Base-by-base conservation (phyloP, 2,113 vertebrate genomes). In the Helogale parvula region DNA sequence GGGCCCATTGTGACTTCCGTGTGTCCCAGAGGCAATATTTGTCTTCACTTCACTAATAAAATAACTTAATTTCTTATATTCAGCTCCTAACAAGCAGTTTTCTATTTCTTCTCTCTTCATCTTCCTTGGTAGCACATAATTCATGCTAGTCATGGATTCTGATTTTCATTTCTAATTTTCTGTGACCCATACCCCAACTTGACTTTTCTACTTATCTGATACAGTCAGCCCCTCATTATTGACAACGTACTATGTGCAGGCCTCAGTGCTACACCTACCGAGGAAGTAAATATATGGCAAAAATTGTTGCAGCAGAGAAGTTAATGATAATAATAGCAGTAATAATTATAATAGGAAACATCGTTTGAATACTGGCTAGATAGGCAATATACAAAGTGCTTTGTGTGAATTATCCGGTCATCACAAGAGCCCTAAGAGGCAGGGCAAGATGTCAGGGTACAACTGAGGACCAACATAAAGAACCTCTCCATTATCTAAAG, bases 11-110 rank as follows among this genome's bases (percentile, higher is more conserved):
- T 94, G 95, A 93, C 85, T 98, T 97, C 47, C 88, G 41, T 85
- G 80, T 77, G n/a, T 98, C 97, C 97, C 95, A 0, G 21, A 96
- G 97, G 96, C 96, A 94, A 9, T 97, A 96, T 97, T 96, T 97
- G 95, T 98, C 93, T 98, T 97, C 97, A 88, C 92, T 98, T 95
- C n/a, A 94, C 94, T 93, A 96, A 81, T 96, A 96, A 97, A 98
- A 98, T 96, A 97, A 93, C 86, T 80, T 60, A 74, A 74, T 98
- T 98, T 95, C 93, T 98, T 98, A 97, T 93, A 95, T 90, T 98
- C 35, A 66, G 0, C 3, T 45, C 65, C 16, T 72, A 90, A 54
- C 60, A 63, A 16, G 1, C 11, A 50, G 13, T 93, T 90, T 92
- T 38, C 83, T 2, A 17, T 85, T 60, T 17, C 4, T 94, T 68